These are phyloP conservation scores for Erithacus rubecula DNA, from an alignment of 2,797 vertebrate species.

Conservation along the genomic window DNA sequence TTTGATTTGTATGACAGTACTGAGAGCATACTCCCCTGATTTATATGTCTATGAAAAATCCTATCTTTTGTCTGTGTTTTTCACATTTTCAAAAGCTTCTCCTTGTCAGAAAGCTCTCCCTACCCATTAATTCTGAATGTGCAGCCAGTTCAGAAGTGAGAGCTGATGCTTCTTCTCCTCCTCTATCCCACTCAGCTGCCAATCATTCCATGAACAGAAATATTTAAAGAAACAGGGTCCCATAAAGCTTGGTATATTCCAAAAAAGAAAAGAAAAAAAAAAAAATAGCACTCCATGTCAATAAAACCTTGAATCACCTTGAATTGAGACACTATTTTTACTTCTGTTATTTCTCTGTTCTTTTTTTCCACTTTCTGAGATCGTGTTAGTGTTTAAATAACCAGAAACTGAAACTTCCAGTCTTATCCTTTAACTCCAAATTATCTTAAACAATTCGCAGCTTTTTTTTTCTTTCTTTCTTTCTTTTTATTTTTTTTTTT, in stretches of 20 bases:
- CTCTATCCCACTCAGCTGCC: neutral
- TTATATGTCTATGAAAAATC: neutral
- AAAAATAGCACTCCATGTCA: neutral
- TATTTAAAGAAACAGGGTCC: neutral
- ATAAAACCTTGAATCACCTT: slow-evolving; percentile 12
- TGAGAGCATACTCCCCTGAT: neutral
- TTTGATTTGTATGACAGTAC: neutral
- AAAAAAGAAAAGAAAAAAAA: neutral
- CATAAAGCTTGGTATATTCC: neutral
- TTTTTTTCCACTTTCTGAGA: neutral
- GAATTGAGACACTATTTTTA: neutral
- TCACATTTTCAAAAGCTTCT: neutral
- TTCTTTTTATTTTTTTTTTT: neutral
- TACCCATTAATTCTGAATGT: neutral
- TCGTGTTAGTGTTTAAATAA: neutral
- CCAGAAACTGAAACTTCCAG: neutral
- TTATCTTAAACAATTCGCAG: neutral
- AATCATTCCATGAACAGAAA: neutral
- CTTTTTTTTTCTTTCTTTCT: neutral
- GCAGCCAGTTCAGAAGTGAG: slow-evolving; percentile 6
- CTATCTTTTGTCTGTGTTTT: neutral
- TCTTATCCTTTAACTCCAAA: neutral
- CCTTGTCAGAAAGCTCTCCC: neutral
- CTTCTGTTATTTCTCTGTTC: neutral
- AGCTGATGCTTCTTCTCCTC: neutral